phyloP scores from a whole-genome alignment of 2,797 vertebrate genomes.

The Xiphorhynchus erythropygius region DNA sequence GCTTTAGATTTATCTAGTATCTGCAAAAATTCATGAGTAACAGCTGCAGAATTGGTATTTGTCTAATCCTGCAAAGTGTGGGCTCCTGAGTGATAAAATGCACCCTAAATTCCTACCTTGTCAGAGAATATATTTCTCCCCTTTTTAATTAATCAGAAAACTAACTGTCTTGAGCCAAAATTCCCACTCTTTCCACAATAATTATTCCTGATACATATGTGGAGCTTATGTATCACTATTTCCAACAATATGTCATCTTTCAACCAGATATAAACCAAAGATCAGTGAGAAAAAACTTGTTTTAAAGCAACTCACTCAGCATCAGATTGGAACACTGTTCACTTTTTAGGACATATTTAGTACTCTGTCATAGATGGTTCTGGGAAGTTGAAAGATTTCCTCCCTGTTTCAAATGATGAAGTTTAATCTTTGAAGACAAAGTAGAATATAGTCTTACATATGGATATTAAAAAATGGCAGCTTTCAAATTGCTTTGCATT shows the following conservation, averaged over 20 bases:
- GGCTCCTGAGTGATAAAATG: not conserved
- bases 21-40: slow-evolving; percentile 42
- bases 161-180: not conserved
- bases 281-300: not conserved
- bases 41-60: slow-evolving; percentile 38
- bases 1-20: slow-evolving; percentile 23
- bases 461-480: not conserved
- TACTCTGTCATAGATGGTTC: not conserved
- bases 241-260: not conserved
- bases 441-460: accelerated
- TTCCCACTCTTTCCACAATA: not conserved
- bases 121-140: not conserved
- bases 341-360: not conserved
- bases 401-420: not conserved
- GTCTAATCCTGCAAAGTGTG: not conserved
- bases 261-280: not conserved
- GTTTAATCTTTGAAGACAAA: not conserved
- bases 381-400: not conserved
- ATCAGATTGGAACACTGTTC: not conserved
- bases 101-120: not conserved
- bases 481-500: not conserved
- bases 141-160: slow-evolving; percentile 28
- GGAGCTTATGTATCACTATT: not conserved
- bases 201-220: not conserved
- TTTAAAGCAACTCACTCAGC: not conserved